phyloP scores from a whole-genome alignment of 2,113 vertebrate species.

The Pollimyrus isidori region DNA sequence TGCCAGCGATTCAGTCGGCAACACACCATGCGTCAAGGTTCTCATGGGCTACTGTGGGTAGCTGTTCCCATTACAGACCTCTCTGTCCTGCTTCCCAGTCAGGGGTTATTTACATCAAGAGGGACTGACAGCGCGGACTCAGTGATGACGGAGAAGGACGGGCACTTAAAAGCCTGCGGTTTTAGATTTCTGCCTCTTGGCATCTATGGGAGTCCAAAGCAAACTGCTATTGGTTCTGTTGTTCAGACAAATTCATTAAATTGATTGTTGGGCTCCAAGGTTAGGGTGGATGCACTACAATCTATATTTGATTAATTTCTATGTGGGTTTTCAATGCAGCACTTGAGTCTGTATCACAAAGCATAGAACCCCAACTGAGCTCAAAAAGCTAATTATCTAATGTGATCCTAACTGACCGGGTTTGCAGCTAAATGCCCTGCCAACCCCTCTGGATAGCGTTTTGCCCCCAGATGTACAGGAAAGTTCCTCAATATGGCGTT shows the following conservation, averaged over 20 bases:
- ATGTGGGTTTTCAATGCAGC: background rate
- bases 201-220: background rate
- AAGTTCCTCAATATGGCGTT: background rate
- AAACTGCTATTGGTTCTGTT: background rate
- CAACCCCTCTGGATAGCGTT: background rate
- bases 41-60: background rate
- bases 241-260: background rate
- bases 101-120: background rate
- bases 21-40: background rate
- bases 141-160: background rate
- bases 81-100: background rate
- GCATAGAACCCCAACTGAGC: background rate
- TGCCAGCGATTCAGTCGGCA: background rate
- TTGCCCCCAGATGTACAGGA: background rate
- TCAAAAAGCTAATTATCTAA: slow-evolving; percentile 1
- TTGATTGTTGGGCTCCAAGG: background rate
- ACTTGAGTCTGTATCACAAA: background rate
- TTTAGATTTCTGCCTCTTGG: background rate
- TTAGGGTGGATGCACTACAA: background rate
- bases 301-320: background rate
- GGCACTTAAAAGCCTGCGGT: background rate
- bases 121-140: background rate
- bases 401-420: background rate
- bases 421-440: background rate
- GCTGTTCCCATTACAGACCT: background rate